A percentile compares a stretch with the other conserved stretches of the same genome.
Conservation (phyloP, 2,888 invertebrate genomes). For the Tenthredo distinguenda region DNA sequence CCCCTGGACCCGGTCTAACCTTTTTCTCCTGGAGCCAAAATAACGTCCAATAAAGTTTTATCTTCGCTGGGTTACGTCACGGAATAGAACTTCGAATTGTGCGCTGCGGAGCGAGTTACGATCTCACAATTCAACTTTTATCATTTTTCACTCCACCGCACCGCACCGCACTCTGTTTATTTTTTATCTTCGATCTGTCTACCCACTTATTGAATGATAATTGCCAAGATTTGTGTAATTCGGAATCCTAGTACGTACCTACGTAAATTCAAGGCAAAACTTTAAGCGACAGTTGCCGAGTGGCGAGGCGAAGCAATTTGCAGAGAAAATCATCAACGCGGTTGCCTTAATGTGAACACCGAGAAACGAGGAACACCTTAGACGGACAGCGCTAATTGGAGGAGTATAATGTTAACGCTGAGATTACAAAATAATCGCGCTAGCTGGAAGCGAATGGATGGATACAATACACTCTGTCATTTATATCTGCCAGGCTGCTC, state of each 20-base stretch:
- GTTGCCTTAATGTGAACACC: slow-evolving; percentile 36
- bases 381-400: slow-evolving; percentile 53
- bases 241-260: neutral
- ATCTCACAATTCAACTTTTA: neutral
- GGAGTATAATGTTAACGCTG: slow-evolving; percentile 48
- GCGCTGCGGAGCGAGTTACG: neutral
- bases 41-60: neutral
- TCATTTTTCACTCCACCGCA: neutral
- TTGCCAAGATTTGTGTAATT: neutral
- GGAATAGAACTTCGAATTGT: neutral
- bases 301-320: slow-evolving; percentile 36
- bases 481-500: neutral
- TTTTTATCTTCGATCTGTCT: neutral
- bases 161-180: neutral
- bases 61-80: neutral
- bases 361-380: slow-evolving; percentile 49
- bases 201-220: slow-evolving; percentile 8
- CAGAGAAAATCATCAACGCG: slow-evolving; percentile 50
- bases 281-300: slow-evolving; percentile 23
- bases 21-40: slow-evolving; percentile 38
- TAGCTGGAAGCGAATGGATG: neutral
- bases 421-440: slow-evolving; percentile 49
- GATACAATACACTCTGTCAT: slow-evolving; percentile 19
- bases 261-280: slow-evolving; percentile 34
- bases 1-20: slow-evolving; percentile 37